Conservation (phyloP, 2,797 vertebrate species). For the Otus scops region DNA sequence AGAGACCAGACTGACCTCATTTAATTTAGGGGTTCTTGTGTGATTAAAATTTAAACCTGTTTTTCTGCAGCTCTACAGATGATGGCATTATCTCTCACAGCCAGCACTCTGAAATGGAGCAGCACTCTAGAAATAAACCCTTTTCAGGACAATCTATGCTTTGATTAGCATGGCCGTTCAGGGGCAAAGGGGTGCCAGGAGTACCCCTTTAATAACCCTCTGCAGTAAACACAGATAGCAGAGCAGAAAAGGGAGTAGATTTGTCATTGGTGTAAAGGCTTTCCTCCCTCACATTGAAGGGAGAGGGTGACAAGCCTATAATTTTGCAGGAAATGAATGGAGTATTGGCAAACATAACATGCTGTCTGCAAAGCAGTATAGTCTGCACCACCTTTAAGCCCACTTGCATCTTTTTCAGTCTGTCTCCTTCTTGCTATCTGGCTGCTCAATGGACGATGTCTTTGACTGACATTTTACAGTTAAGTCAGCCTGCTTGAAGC, state of each 20-base stretch:
- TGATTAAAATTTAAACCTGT: background rate
- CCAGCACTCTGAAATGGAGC: background rate
- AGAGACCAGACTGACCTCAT: background rate
- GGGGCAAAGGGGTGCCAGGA: background rate
- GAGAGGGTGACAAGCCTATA: background rate
- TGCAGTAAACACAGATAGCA: background rate
- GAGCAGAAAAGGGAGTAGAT: background rate
- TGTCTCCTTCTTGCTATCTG: background rate
- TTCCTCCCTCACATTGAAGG: background rate
- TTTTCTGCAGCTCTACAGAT: background rate
- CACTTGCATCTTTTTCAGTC: background rate
- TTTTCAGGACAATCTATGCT: background rate
- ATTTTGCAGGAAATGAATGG: background rate
- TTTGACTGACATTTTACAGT: background rate
- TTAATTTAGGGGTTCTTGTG: background rate
- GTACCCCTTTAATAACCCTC: background rate
- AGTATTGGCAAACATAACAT: background rate
- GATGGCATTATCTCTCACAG: background rate
- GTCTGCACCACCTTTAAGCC: background rate
- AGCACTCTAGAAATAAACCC: background rate
- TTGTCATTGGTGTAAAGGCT: background rate
- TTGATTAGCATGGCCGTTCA: background rate
- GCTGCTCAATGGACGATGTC: background rate
- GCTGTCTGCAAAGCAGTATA: background rate
- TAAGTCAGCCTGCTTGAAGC: background rate